These are phyloP conservation scores for Rhizoglyphus robini DNA, from an alignment of 1,140 invertebrate genomes.

Conservation along the genomic window DNA sequence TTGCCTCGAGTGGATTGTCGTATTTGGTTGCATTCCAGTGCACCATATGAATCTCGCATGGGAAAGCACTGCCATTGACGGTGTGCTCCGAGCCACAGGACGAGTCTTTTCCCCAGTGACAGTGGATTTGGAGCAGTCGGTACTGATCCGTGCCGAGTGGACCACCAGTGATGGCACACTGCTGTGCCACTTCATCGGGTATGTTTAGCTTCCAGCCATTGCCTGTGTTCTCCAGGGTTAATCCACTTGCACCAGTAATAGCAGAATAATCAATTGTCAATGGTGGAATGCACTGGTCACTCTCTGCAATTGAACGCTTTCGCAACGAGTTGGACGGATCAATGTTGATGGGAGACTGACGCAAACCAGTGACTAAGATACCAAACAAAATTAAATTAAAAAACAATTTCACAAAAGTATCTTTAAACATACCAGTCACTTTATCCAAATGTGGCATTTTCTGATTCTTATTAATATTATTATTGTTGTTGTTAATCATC, in stretches of 20 bases:
- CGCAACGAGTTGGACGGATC: neutral
- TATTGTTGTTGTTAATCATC: no score
- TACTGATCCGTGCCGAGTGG: slow-evolving; percentile 62
- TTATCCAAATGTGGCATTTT: no score
- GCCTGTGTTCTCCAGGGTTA: slow-evolving; percentile 25
- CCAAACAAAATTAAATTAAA: neutral
- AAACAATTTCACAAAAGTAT: no score
- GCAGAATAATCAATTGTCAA: slow-evolving; percentile 11
- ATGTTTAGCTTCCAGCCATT: slow-evolving; percentile 32
- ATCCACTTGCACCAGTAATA: neutral
- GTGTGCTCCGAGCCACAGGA: slow-evolving; percentile 72
- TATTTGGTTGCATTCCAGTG: slow-evolving; percentile 85
- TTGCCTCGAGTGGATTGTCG: slow-evolving; percentile 59
- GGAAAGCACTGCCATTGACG: slow-evolving; percentile 67
- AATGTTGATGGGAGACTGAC: slow-evolving; percentile 26
- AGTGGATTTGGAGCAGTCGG: slow-evolving; percentile 76
- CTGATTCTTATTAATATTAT: no score
- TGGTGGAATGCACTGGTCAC: neutral
- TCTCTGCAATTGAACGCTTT: slow-evolving; percentile 24
- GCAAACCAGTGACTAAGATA: slow-evolving; percentile 17
- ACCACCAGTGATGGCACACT: slow-evolving; percentile 44
- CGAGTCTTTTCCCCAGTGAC: slow-evolving; percentile 73
- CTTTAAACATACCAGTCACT: no score
- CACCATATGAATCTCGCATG: slow-evolving; percentile 68
- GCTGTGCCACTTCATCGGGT: neutral